A percentile compares a stretch with the other conserved stretches of the same genome.
These are phyloP conservation scores for Babylonia areolata DNA, from an alignment of 1,140 invertebrate species.

Conservation along the genomic window DNA sequence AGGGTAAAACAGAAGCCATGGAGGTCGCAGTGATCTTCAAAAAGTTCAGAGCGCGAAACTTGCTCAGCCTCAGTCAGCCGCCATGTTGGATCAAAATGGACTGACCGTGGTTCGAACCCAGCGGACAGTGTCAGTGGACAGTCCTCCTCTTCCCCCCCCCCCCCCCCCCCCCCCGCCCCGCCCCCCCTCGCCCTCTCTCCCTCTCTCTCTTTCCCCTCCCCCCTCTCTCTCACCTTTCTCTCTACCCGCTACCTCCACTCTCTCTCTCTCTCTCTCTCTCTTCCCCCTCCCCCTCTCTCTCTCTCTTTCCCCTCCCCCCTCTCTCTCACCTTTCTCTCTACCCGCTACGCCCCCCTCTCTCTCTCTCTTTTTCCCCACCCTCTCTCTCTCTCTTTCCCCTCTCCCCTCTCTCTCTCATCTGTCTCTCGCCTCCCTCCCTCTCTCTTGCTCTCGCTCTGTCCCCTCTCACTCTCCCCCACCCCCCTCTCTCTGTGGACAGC, in stretches of 20 bases:
- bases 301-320: not conserved
- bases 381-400: too few relatives aligned
- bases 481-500: not conserved
- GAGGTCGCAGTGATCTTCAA: too few relatives aligned
- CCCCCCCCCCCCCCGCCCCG: not conserved
- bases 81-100: too few relatives aligned
- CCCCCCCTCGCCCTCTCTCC: not conserved
- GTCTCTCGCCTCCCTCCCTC: too few relatives aligned
- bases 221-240: not conserved
- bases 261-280: slow-evolving; percentile 23
- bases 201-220: not conserved
- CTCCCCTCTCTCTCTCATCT: too few relatives aligned
- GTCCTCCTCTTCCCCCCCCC: not conserved
- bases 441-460: not conserved
- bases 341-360: not conserved
- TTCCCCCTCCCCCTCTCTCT: not conserved
- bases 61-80: too few relatives aligned
- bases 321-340: not conserved
- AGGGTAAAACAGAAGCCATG: too few relatives aligned
- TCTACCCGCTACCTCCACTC: not conserved
- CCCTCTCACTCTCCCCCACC: not conserved
- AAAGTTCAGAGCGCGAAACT: too few relatives aligned
- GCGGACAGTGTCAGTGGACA: too few relatives aligned
- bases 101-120: too few relatives aligned
- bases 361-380: not conserved